Conservation (phyloP, 2,113 vertebrate species). For the Ciconia maguari region DNA sequence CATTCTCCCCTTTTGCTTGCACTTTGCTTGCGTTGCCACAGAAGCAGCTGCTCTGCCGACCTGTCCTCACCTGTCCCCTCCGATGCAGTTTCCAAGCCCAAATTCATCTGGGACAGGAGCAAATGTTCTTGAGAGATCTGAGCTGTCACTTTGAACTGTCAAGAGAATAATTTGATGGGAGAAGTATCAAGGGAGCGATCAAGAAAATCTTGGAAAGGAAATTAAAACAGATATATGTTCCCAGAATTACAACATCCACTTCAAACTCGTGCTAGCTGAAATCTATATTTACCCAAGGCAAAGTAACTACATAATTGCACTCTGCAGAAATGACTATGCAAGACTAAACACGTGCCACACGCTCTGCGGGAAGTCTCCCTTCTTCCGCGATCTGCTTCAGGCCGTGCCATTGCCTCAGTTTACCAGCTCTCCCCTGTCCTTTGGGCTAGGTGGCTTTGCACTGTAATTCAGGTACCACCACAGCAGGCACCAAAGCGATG, state of each 20-base stretch:
- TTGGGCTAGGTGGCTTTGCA: not conserved
- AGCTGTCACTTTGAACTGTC: not conserved
- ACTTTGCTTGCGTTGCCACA: too few species aligned
- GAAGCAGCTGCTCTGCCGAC: not conserved
- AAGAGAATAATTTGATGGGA: not conserved
- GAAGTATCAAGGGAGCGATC: not conserved
- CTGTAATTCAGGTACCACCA: not conserved
- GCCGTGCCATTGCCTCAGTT: not conserved
- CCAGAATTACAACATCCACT: not conserved
- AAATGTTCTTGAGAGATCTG: not conserved
- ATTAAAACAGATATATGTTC: not conserved
- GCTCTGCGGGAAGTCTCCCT: not conserved
- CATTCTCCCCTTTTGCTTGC: not conserved
- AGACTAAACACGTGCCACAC: not conserved
- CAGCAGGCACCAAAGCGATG: accelerated
- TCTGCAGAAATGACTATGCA: not conserved
- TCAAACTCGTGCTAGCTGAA: not conserved
- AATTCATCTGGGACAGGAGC: not conserved
- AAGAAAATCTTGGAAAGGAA: not conserved
- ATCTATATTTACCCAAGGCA: not conserved
- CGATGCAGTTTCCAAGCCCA: not conserved
- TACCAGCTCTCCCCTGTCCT: not conserved
- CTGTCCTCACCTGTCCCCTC: not conserved
- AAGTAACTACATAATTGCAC: not conserved
- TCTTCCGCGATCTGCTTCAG: not conserved